These are phyloP conservation scores for Tetraneura akinire DNA, from an alignment of 1,140 invertebrate species.

Conservation along the genomic window DNA sequence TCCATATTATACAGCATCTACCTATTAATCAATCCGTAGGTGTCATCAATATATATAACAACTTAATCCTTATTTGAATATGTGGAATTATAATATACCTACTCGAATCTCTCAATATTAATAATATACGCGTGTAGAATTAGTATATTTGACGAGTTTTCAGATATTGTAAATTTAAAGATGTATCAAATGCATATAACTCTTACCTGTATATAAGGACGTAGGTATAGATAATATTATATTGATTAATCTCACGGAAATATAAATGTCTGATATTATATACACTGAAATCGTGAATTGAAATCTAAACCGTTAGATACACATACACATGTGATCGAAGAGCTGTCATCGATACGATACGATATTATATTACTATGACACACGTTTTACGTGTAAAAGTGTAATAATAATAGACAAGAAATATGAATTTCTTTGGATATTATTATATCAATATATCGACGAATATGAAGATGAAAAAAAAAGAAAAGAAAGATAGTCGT, in stretches of 20 bases:
- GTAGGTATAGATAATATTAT: not conserved
- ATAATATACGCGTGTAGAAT: not conserved
- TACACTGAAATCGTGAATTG: not conserved
- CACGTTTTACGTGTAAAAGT: not conserved
- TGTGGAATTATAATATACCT: no score
- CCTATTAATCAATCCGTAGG: no score
- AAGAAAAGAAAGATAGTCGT: not conserved
- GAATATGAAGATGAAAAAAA: no score
- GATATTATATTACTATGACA: no score
- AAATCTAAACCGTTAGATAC: not conserved
- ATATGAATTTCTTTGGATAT: not conserved
- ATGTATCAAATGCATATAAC: no score
- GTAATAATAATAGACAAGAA: conserved; percentile 18
- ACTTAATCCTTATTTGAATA: no score
- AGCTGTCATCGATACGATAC: not conserved
- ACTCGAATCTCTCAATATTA: not conserved
- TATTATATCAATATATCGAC: no score
- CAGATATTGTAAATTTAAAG: no score
- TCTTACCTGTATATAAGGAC: no score
- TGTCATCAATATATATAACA: no score
- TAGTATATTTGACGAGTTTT: not conserved
- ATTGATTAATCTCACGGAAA: not conserved
- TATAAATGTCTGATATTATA: not conserved
- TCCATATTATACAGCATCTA: no score
- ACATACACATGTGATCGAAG: not conserved